Base-by-base conservation (phyloP, 2,888 invertebrate genomes). In the Troglohyphantes excavatus region DNA sequence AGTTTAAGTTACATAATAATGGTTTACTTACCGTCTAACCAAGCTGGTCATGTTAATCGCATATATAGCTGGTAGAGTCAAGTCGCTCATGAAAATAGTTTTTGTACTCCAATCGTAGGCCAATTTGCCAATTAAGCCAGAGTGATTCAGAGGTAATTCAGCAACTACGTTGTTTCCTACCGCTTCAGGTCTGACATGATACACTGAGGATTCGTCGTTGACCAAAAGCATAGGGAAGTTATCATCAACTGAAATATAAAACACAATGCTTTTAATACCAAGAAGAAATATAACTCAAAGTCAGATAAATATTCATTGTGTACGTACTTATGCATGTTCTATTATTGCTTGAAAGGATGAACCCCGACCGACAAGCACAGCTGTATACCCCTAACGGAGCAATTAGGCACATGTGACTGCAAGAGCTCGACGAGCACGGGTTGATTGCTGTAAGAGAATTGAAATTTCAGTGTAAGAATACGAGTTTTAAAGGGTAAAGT, bases 301-400 rank as follows among this genome's bases (percentile, higher is more conserved):
- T n/a, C n/a, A n/a, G n/a, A 33, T 33, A 1, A 5, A 53, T 53
- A n/a, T 9, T 13, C 11, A 53, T 27, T 11, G 17, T 17, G 1
- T 73, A 76, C 85, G 3, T 79, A 87, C 86, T 63, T 3, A 2
- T 7, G 13, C 86, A 87, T 7, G 72, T 79, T 1, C 39, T 59
- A 6, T 21, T 65, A 9, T 87, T 70, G 3, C 27, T 6, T 0
- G 39, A 43, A 2, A 97, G 93, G 27, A 94, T 92, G 94, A 96
- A 96, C 27, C 96, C 96, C 70, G 96, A 95, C 0, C 97, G 96
- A 92, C 98, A 98, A 0, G 95, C 96, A 93, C 97, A 97, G 0
- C 94, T 94, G 90, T 95, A 95, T 3, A 27, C 43, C 0, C 92
- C 92, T 7, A 94, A 94, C 0, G 95, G 95, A 1, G 95, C 95